Base-by-base conservation (phyloP, 2,797 vertebrate species). In the Takifugu rubripes region DNA sequence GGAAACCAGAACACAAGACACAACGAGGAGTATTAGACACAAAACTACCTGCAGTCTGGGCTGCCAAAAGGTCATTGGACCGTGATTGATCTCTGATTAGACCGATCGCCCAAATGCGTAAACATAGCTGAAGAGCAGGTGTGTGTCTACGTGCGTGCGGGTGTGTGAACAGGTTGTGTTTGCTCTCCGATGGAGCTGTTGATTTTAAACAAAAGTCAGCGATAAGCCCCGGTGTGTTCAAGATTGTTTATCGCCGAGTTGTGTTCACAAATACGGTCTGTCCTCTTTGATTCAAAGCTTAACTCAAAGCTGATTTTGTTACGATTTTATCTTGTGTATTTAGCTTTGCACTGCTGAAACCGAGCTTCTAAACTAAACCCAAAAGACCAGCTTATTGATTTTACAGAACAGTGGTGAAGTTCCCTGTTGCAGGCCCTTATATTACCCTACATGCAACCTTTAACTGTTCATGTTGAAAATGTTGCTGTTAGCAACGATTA, bases 261-360 rank as follows among this genome's bases (percentile, higher is more conserved):
- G 58, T 51, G 49, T 53, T 69, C 42, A 53, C 52, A 46, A 36
- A 17, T 10, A 49, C 16, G 1, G 47, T 67, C 72, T 60, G 59
- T 69, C 57, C 29, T 60, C 47, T 61, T 43, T 59, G 42, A 75
- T 57, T 70, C 15, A 47, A 59, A 67, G 59, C 67, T 70, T 45
- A 51, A 17, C 24, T 58, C 17, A 63, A 68, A 70, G 60, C 57
- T 50, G 56, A 57, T 76, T 80, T 54, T 52, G 61, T 57, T 67
- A 17, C 57, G 49, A 49, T 56, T 61, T 59, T 71, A 78, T 75
- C 68, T 72, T 51, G 72, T 83, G 79, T 76, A 68, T 79, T 79
- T 70, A 70, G 74, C 59, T 65, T 59, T 48, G 50, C 45, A 7
- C 24, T 42, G 50, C 68, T 61, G 52, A 74, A 67, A 51, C 54